phyloP scores from a whole-genome alignment of 2,888 invertebrate genomes.

The Xylocampa areola region DNA sequence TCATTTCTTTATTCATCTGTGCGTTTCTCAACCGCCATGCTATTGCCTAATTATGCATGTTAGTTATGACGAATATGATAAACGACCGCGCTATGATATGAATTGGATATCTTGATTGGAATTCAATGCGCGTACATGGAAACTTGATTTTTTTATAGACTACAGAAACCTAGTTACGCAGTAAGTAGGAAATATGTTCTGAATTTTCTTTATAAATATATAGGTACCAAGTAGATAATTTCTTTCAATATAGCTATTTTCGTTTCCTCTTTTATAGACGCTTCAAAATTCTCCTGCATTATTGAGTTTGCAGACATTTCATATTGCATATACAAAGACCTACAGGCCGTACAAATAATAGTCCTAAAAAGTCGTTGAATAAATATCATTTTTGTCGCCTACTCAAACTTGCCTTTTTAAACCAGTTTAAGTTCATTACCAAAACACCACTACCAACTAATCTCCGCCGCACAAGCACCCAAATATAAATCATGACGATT shows the following conservation, averaged over 20 bases:
- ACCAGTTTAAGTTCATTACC: neutral
- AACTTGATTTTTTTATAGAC: slow-evolving; percentile 6
- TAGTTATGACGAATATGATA: slow-evolving; percentile 45
- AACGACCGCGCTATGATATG: slow-evolving; percentile 26
- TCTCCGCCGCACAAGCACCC: slow-evolving; percentile 26
- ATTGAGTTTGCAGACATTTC: too few relatives aligned
- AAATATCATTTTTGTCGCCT: neutral
- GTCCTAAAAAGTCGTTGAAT: too few relatives aligned
- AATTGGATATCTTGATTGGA: slow-evolving; percentile 37
- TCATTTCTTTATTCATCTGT: slow-evolving; percentile 61
- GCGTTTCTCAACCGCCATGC: slow-evolving; percentile 44
- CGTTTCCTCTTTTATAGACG: too few relatives aligned
- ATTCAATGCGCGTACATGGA: slow-evolving; percentile 18
- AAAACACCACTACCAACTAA: slow-evolving; percentile 2
- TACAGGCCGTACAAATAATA: too few relatives aligned
- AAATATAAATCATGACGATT: slow-evolving; percentile 58
- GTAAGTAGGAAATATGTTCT: neutral
- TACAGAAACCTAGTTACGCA: slow-evolving; percentile 6
- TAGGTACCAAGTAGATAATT: neutral
- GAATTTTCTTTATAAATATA: too few relatives aligned
- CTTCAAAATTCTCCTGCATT: too few relatives aligned
- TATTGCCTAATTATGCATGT: slow-evolving; percentile 53
- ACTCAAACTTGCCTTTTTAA: neutral
- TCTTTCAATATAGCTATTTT: neutral
- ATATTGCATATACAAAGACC: too few relatives aligned